Evolutionary conservation across 2,113 vertebrate genomes (phyloP).

Genomic region (Arizona elegans): DNA sequence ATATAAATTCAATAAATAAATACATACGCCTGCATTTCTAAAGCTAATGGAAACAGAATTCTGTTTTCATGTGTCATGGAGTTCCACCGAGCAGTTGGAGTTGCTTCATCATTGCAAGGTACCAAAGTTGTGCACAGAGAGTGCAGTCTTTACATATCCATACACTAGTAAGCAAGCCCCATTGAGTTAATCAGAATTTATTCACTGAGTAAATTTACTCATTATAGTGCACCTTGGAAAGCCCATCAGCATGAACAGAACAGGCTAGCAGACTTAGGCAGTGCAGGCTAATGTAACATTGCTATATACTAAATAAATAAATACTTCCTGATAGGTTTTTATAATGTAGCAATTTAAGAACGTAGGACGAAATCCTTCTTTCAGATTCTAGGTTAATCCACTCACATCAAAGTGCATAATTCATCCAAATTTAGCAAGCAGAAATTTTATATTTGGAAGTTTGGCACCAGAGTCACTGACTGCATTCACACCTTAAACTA

Average conservation of each 20-base stretch:
- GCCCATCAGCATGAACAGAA: too few species aligned
- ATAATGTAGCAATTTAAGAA: background rate
- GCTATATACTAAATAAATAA: too few species aligned
- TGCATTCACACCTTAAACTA: background rate
- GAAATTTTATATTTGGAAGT: background rate
- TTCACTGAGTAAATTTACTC: background rate
- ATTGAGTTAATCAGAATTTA: background rate
- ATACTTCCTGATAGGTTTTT: background rate
- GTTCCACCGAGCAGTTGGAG: background rate
- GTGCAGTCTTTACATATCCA: background rate
- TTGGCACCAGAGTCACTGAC: background rate
- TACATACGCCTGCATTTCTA: background rate
- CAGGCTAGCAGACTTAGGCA: too few species aligned
- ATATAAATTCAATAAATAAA: background rate
- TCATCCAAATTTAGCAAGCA: background rate
- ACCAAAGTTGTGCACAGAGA: background rate
- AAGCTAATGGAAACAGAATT: background rate
- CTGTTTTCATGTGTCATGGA: background rate
- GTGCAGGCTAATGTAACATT: too few species aligned
- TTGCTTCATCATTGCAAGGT: background rate
- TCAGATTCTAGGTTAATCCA: background rate
- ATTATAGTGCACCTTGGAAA: too few species aligned
- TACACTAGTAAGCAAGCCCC: background rate
- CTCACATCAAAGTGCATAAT: background rate
- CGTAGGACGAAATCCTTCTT: background rate